Percentiles rank a stretch among this genome's conserved stretches.
Evolutionary conservation across 2,888 invertebrate species (phyloP).

Genomic region (Panopea generosa): DNA sequence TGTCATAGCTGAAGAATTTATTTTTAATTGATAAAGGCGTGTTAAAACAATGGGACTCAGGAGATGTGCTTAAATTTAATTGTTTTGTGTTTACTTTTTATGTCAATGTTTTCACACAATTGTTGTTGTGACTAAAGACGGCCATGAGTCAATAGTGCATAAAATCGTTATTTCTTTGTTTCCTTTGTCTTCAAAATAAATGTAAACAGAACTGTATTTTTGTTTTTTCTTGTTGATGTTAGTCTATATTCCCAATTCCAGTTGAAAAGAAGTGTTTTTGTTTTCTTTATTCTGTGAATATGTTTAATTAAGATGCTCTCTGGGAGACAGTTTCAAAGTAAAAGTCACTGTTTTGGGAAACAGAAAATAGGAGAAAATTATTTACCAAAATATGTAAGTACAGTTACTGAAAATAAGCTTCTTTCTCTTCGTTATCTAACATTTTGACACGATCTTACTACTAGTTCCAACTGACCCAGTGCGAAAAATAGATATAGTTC

Average conservation of each 20-base stretch:
- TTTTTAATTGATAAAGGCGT: too few relatives aligned
- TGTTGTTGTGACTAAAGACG: not conserved
- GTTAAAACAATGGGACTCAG: too few relatives aligned
- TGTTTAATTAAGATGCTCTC: constrained; percentile 1
- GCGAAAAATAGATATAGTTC: too few relatives aligned
- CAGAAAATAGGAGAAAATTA: constrained; percentile 32
- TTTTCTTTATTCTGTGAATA: too few relatives aligned
- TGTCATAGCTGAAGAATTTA: too few relatives aligned
- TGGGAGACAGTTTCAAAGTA: not conserved
- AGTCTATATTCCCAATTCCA: not conserved
- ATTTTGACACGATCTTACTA: too few relatives aligned
- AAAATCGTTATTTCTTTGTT: not conserved
- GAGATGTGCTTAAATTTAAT: too few relatives aligned
- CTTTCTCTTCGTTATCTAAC: too few relatives aligned
- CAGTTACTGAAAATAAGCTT: too few relatives aligned
- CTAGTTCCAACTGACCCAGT: too few relatives aligned
- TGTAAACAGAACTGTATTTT: not conserved
- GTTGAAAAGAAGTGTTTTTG: not conserved
- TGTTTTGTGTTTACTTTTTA: not conserved
- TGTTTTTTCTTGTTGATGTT: not conserved
- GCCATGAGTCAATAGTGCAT: not conserved
- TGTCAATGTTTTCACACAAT: not conserved
- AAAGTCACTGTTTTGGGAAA: not conserved
- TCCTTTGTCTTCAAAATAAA: constrained; percentile 2
- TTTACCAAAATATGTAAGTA: constrained; percentile 55